These are phyloP conservation scores for Eumacrocentrus americanus DNA, from an alignment of 2,888 invertebrate species.

Conservation along the genomic window DNA sequence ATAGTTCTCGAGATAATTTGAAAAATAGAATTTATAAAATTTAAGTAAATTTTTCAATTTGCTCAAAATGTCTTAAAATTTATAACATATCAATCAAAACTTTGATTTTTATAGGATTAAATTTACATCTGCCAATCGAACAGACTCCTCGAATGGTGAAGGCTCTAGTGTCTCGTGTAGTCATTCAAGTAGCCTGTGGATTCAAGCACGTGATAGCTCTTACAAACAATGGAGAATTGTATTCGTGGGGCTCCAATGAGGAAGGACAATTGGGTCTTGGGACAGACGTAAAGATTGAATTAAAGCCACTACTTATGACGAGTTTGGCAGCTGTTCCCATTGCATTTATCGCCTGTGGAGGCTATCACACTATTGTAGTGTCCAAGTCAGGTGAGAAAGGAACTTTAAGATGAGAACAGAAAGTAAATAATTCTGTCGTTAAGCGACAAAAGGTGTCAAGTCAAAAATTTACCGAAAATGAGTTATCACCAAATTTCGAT, in stretches of 20 bases:
- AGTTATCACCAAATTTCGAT: too few species aligned
- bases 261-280: constrained; percentile 84
- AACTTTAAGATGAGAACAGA: too few species aligned
- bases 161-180: constrained; percentile 73
- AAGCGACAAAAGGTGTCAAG: too few species aligned
- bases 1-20: too few species aligned
- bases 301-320: constrained; percentile 70
- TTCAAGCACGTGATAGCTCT: constrained; percentile 83
- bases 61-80: too few species aligned
- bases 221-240: constrained; percentile 85
- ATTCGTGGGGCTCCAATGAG: constrained; percentile 83
- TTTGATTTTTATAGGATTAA: constrained; percentile 53
- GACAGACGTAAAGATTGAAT: constrained; percentile 65
- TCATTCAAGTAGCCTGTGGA: constrained; percentile 88
- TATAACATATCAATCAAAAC: too few species aligned
- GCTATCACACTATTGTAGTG: constrained; percentile 80
- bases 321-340: constrained; percentile 79
- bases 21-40: too few species aligned
- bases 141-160: constrained; percentile 78
- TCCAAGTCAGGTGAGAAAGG: constrained; percentile 70
- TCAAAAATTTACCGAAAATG: too few species aligned
- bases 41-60: too few species aligned
- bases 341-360: constrained; percentile 79
- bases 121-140: constrained; percentile 52
- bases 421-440: too few species aligned